Conservation (phyloP, 2,113 vertebrate species). For the Oenanthe melanoleuca region DNA sequence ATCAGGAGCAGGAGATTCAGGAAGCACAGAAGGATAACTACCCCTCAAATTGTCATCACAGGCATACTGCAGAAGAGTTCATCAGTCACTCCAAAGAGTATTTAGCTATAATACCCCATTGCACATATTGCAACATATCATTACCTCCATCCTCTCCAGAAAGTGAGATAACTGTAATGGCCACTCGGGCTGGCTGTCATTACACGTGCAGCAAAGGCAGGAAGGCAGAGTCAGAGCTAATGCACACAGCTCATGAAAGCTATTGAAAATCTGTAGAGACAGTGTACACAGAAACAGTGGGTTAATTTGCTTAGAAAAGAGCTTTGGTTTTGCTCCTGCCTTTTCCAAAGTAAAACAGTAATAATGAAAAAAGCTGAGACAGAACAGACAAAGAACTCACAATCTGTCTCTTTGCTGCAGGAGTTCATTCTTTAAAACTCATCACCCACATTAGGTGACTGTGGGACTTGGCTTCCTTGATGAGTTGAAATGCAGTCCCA, state of each 20-base stretch:
- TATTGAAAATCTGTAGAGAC: slow-evolving; percentile 37
- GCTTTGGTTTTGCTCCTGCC: not conserved
- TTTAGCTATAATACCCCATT: slow-evolving; percentile 54
- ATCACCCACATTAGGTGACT: slow-evolving; percentile 23
- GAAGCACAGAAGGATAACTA: slow-evolving; percentile 39
- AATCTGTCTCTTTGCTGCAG: slow-evolving; percentile 24
- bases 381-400: not conserved
- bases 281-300: not conserved
- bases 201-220: not conserved
- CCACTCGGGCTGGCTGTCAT: slow-evolving; percentile 23
- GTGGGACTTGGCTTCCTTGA: slow-evolving; percentile 4
- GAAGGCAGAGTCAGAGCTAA: slow-evolving; percentile 33
- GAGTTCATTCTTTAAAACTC: slow-evolving; percentile 43
- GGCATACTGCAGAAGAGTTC: not conserved
- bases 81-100: slow-evolving; percentile 33
- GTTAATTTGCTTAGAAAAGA: slow-evolving; percentile 34
- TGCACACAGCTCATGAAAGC: slow-evolving; percentile 24
- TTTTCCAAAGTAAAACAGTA: slow-evolving; percentile 9
- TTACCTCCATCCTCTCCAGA: slow-evolving; percentile 55
- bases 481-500: slow-evolving; percentile 7
- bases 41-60: not conserved
- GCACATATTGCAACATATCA: slow-evolving; percentile 60
- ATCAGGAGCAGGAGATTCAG: not conserved
- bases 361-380: not conserved
- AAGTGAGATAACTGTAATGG: slow-evolving; percentile 53